These are phyloP conservation scores for Oligia fasciuncula DNA, from an alignment of 2,888 invertebrate species.

Conservation along the genomic window DNA sequence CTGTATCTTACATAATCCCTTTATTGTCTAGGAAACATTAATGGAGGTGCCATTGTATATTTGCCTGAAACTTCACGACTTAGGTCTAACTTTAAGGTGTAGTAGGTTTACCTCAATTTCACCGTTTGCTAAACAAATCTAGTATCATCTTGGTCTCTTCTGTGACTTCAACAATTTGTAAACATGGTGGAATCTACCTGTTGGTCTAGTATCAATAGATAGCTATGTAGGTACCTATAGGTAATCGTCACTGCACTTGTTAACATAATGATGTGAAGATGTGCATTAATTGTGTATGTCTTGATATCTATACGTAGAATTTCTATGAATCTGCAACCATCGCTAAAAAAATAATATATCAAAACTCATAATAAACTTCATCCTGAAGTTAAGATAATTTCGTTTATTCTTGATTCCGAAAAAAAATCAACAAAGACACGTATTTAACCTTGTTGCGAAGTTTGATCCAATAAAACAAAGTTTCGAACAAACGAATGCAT, in stretches of 20 bases:
- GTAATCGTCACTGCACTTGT: not conserved
- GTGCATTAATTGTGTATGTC: not conserved
- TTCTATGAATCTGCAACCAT: too few species aligned
- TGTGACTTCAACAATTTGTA: not conserved
- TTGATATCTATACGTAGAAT: not conserved
- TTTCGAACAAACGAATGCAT: slow-evolving; percentile 89
- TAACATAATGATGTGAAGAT: not conserved
- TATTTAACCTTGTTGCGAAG: slow-evolving; percentile 84
- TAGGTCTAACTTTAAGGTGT: not conserved
- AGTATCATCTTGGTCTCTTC: not conserved
- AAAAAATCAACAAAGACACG: slow-evolving; percentile 79
- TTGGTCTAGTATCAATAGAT: not conserved
- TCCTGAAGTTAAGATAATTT: slow-evolving; percentile 6
- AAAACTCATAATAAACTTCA: slow-evolving; percentile 5
- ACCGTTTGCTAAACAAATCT: not conserved
- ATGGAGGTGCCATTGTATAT: not conserved
- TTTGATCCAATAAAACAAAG: slow-evolving; percentile 88
- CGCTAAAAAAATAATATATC: not conserved
- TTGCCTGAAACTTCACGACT: not conserved
- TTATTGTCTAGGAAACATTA: not conserved
- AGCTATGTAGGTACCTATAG: not conserved
- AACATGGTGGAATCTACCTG: not conserved
- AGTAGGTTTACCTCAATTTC: not conserved
- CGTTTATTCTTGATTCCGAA: slow-evolving; percentile 32
- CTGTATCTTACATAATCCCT: not conserved